Evolutionary conservation across 2,113 vertebrate genomes (phyloP).

Genomic region (Cavia aperea): DNA sequence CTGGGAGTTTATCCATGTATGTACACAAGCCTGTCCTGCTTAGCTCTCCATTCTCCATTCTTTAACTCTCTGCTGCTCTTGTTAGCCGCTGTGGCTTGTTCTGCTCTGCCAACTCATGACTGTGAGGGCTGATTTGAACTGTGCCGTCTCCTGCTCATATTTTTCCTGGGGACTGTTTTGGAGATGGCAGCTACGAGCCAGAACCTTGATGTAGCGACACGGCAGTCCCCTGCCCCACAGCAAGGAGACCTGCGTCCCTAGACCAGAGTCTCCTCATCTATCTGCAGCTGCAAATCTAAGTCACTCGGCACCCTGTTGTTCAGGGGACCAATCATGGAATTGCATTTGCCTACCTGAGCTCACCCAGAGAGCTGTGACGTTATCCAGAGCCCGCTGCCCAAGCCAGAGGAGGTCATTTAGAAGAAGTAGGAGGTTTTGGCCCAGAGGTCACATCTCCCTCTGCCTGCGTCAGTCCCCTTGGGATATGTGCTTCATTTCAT

Average conservation of each 20-base stretch:
- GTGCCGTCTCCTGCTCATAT: neutral
- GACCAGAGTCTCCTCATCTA: neutral
- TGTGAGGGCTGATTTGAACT: neutral
- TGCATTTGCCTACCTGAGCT: neutral
- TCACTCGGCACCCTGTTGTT: neutral
- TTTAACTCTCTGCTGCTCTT: neutral
- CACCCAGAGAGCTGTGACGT: neutral
- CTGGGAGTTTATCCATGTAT: neutral
- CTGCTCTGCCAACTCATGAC: accelerated
- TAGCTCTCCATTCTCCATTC: neutral
- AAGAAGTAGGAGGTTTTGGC: neutral
- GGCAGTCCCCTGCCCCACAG: neutral
- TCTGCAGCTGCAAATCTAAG: neutral
- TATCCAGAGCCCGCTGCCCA: neutral
- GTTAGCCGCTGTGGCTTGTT: neutral
- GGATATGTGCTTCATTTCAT: neutral
- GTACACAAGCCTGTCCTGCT: neutral
- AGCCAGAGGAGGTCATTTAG: neutral
- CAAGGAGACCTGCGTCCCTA: neutral
- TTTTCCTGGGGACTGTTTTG: neutral
- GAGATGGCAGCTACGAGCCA: neutral
- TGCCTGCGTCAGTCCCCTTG: neutral
- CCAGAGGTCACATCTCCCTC: neutral
- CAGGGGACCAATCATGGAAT: neutral
- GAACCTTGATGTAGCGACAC: neutral